Percentiles rank a stretch among this genome's conserved stretches.
phyloP scores from a whole-genome alignment of 2,113 vertebrate genomes.

The Condylura cristata region DNA sequence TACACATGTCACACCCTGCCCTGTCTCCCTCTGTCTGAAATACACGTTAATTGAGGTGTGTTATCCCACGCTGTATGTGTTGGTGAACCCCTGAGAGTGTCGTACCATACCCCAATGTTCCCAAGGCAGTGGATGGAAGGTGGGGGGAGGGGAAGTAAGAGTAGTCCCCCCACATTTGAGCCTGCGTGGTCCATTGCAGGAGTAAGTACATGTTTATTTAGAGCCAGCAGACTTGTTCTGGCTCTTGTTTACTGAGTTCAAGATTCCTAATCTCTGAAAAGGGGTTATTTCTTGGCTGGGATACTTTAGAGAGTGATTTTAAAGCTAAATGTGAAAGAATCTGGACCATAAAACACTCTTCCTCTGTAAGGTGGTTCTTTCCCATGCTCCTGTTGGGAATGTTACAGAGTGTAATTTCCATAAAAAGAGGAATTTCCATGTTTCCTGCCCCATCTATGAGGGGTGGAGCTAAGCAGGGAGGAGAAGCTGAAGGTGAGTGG shows the following conservation, averaged over 20 bases:
- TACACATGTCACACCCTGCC: too few species aligned
- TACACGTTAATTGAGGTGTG: rapidly evolving
- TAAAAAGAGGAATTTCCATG: too few species aligned
- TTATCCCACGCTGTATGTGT: too few species aligned
- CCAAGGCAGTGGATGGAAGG: neutral
- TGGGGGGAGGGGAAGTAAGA: neutral
- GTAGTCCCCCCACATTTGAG: too few species aligned
- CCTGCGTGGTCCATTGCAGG: neutral
- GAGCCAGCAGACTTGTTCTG: neutral
- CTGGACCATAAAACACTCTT: neutral
- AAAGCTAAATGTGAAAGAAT: neutral
- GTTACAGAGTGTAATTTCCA: too few species aligned
- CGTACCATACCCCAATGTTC: neutral
- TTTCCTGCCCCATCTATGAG: too few species aligned
- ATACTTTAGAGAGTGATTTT: neutral
- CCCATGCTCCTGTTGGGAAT: neutral
- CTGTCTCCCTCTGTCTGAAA: neutral
- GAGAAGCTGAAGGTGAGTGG: too few species aligned
- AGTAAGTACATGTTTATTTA: neutral
- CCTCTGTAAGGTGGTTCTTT: neutral
- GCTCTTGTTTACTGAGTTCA: neutral
- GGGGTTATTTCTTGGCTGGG: neutral
- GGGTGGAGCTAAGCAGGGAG: too few species aligned
- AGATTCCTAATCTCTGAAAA: neutral
- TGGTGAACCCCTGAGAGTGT: neutral